Evolutionary conservation across 2,797 vertebrate genomes (phyloP).

Genomic region (Pseudochromis fuscus): DNA sequence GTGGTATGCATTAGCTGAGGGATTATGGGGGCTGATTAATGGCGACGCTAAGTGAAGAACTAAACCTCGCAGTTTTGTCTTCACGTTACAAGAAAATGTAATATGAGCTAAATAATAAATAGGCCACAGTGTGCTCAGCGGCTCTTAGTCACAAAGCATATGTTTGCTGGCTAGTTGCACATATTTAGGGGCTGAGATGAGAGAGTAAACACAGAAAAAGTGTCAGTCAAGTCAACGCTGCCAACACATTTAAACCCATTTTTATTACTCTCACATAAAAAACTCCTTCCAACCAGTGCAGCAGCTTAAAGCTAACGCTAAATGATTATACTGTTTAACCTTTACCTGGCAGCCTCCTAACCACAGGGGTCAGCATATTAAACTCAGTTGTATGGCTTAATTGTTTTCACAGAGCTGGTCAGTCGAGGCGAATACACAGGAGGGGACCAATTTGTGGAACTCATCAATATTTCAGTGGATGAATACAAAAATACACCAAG

Average conservation of each 20-base stretch:
- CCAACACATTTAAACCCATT: constrained; percentile 5
- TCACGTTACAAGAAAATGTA: constrained; percentile 22
- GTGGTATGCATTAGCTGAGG: constrained; percentile 34
- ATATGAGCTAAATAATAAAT: constrained; percentile 51
- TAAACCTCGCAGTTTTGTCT: constrained; percentile 30
- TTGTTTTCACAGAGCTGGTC: constrained; percentile 10
- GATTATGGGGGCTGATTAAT: constrained; percentile 34
- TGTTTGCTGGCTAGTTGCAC: constrained; percentile 34
- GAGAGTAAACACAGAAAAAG: constrained; percentile 12
- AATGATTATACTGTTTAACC: constrained; percentile 2
- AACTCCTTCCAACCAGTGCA: not conserved
- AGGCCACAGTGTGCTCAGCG: not conserved
- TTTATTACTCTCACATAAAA: not conserved
- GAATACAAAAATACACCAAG: constrained; percentile 55
- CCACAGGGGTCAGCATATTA: constrained; percentile 2
- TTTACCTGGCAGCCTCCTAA: constrained; percentile 14
- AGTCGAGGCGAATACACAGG: not conserved
- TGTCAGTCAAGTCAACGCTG: not conserved
- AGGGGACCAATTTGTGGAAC: constrained; percentile 24
- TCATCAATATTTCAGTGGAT: constrained; percentile 66
- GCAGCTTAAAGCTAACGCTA: not conserved
- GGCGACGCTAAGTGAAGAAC: constrained; percentile 12
- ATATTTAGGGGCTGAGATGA: not conserved
- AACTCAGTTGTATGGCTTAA: not conserved
- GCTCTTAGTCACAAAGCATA: not conserved